Conservation (phyloP, 1,140 invertebrate species). For the Brachionus rotundiformis region DNA sequence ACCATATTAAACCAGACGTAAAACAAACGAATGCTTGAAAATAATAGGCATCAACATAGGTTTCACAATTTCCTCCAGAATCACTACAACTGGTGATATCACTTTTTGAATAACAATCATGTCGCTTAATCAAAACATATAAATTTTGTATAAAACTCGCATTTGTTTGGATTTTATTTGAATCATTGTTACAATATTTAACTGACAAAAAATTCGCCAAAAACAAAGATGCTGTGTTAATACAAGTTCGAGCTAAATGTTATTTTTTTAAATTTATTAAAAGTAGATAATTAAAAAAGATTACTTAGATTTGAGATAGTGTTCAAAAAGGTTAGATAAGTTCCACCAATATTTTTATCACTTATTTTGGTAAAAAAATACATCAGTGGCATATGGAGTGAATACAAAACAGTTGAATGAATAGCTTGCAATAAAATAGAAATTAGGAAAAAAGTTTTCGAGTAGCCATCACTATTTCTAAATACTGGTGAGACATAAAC, state of each 20-base stretch:
- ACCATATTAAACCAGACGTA: conserved; percentile 20
- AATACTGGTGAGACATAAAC: conserved; percentile 28
- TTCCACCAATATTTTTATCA: conserved; percentile 83
- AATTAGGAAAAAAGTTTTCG: neutral
- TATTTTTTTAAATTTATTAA: no score
- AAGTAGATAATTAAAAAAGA: neutral
- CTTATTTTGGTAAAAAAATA: conserved; percentile 81
- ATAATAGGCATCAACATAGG: conserved; percentile 28
- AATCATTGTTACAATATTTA: conserved; percentile 21
- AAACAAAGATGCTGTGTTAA: conserved; percentile 25
- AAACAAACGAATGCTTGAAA: conserved; percentile 11
- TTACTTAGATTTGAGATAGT: conserved; percentile 85
- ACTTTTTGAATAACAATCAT: conserved; percentile 6
- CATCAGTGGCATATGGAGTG: conserved; percentile 66
- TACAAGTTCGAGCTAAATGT: conserved; percentile 3
- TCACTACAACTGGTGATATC: neutral
- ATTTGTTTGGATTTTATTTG: neutral
- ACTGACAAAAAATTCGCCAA: conserved; percentile 34
- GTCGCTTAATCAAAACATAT: neutral
- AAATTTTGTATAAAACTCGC: neutral
- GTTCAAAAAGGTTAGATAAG: conserved; percentile 98
- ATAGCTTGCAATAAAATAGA: conserved; percentile 29
- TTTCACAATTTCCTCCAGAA: conserved; percentile 12
- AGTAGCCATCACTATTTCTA: neutral
- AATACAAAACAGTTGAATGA: conserved; percentile 32